Evolutionary conservation across 2,113 vertebrate genomes (phyloP), one percentile per base, ranked within the genome.

Genomic region (Silurus glanis): DNA sequence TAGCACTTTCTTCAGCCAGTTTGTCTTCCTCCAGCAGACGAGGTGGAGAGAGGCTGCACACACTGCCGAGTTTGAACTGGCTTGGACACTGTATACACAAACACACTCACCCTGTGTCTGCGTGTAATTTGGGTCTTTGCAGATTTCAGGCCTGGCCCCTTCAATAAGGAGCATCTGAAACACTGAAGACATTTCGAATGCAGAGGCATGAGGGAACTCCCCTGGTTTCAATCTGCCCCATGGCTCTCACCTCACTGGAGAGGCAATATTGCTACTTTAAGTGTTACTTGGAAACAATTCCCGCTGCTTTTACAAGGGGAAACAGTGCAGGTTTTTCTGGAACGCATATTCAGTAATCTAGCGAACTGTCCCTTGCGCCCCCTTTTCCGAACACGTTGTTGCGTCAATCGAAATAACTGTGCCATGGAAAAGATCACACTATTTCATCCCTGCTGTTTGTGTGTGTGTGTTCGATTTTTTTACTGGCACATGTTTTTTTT

Each of bases 251-350:
- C 88, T 85, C 84, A 88, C 85, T 88, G 83, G 93, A 94, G 93
- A 94, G 91, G 87, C 88, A 87, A 91, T 89, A 91, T 90, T 88
- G 90, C 80, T 91, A 92, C 90, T 90, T 94, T 94, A 94, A 94
- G 90, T 91, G 91, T 93, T 91, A 90, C 91, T 92, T 94, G 93
- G 95, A 95, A 94, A 92, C 91, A 87, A 92, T 95, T 91, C 95
- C 93, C 83, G 91, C 93, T 94, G 92, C 89, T 93, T 94, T 95
- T 93, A 93, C 93, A 92, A 92, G 95, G 92, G 91, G 92, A 94
- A 95, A 92, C 93, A 92, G 93, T 92, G 88, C 93, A 93, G 92
- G 91, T 92, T 93, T 92, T 93, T 76, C 91, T 91, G 64, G 91
- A 93, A 91, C 90, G 87, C 87, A 81, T 89, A 86, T 88, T 85